Evolutionary conservation across 2,797 vertebrate genomes (phyloP), one percentile per base, ranked within the genome.

Genomic region (Aeoliscus strigatus): DNA sequence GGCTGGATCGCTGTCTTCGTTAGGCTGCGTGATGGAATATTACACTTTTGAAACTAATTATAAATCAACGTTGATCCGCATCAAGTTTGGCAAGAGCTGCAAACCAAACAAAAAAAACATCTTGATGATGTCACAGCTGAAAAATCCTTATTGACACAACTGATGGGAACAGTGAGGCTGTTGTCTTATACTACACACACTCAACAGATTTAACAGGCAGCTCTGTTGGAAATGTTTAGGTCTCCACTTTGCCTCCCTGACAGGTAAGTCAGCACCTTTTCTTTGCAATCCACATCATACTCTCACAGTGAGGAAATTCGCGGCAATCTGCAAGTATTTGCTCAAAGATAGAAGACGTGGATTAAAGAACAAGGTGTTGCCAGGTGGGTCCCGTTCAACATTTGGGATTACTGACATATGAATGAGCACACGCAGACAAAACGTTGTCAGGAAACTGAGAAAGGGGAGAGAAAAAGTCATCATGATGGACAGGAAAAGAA

Each of bases 21-120:
- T 55, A 55, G 57, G 45, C 52, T 49, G 64, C 40, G 31, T 1
- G 25, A 58, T 41, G 51, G 40, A 63, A 73, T 59, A 36, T 64
- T 57, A 65, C 65, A 74, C 73, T 72, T 79, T 65, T 62, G 51
- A 58, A 76, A 81, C 69, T 76, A 83, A 83, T 81, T 82, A 82
- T 74, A 77, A 60, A 77, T 78, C 56, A 71, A 73, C 73, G 67
- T 71, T 67, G 47, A 5, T 3, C 44, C 43, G 46, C 40, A 50
- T 66, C 53, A 55, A 61, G 64, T 65, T 69, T 65, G 49, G 45
- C 43, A 60, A 55, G 17, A 36, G 28, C 35, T 34, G 29, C 31
- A 45, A 33, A 45, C 34, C 26, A 55, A 39, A 55, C 60, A 43
- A 44, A 52, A 67, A 50, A 6, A 5, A 41, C 33, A 56, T n/a